Conservation (phyloP, 2,113 vertebrate species). For the Equus przewalskii region DNA sequence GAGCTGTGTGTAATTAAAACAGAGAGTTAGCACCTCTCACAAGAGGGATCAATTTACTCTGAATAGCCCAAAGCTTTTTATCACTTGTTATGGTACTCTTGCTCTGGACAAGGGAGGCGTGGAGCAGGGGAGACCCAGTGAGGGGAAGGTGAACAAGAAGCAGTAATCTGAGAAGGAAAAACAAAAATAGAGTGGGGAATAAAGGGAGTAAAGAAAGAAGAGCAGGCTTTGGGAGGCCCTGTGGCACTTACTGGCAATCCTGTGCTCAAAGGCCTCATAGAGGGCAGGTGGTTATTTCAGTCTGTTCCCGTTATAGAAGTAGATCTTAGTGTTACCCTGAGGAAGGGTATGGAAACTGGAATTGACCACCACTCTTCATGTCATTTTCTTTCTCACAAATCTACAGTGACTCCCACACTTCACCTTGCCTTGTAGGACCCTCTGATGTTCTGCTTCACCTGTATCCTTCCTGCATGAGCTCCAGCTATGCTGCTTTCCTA, state of each 20-base stretch:
- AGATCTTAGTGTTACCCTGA: background rate
- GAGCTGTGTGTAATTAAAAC: slow-evolving; percentile 55
- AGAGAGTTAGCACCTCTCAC: slow-evolving; percentile 32
- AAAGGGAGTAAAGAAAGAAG: background rate
- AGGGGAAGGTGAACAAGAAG: background rate
- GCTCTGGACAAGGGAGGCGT: background rate
- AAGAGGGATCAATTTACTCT: slow-evolving; percentile 54
- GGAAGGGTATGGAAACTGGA: background rate
- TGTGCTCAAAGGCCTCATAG: background rate
- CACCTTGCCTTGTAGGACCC: background rate
- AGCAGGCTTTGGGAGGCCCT: background rate
- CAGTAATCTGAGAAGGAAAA: slow-evolving; percentile 60
- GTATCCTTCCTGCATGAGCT: background rate
- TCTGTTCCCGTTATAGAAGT: background rate
- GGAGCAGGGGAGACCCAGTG: background rate
- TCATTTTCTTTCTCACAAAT: background rate
- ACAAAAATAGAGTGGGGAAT: slow-evolving; percentile 40
- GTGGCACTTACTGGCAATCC: background rate
- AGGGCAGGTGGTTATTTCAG: slow-evolving; percentile 29
- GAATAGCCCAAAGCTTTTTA: slow-evolving; percentile 35
- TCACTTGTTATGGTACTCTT: slow-evolving; percentile 26
- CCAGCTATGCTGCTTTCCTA: background rate
- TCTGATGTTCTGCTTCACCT: background rate
- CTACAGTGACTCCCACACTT: background rate
- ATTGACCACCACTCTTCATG: background rate